A percentile compares a stretch with the other conserved stretches of the same genome.
Evolutionary conservation across 2,888 invertebrate genomes (phyloP).

Genomic region (Ptychoptera contaminata): DNA sequence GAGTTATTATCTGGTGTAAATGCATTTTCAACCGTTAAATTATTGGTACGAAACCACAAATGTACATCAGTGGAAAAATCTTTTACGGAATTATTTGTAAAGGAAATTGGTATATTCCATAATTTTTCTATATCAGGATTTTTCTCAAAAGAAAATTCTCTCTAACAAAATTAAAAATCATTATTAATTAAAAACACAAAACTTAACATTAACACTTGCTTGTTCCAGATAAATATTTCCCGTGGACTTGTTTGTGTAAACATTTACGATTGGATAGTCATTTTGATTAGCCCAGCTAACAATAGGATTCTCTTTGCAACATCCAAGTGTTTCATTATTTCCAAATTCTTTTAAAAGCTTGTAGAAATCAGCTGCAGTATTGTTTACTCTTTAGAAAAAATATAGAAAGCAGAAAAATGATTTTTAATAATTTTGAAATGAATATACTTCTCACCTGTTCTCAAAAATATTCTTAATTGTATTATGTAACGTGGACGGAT

Average conservation of each 20-base stretch:
- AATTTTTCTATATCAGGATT: background rate
- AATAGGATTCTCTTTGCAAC: background rate
- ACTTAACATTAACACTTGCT: background rate
- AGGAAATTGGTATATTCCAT: conserved; percentile 5
- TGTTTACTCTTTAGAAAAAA: background rate
- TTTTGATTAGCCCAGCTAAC: conserved; percentile 5
- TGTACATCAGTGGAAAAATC: conserved; percentile 3
- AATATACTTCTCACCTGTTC: no score
- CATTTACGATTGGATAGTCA: conserved; percentile 6
- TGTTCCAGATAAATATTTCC: background rate
- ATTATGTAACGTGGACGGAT: no score
- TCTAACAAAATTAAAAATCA: conserved; percentile 1
- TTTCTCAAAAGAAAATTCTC: conserved; percentile 1
- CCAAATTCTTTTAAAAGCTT: background rate
- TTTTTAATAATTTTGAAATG: background rate
- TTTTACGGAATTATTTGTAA: conserved; percentile 1
- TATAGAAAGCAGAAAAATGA: background rate
- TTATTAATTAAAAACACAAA: background rate
- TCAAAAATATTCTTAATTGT: no score
- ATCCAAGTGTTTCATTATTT: background rate
- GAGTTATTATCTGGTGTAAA: background rate
- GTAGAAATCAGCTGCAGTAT: conserved; percentile 1
- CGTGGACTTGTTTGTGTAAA: background rate
- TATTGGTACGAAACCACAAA: conserved; percentile 4
- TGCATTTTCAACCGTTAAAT: conserved; percentile 4